phyloP scores from a whole-genome alignment of 2,888 invertebrate species.

The Polietes domitor region DNA sequence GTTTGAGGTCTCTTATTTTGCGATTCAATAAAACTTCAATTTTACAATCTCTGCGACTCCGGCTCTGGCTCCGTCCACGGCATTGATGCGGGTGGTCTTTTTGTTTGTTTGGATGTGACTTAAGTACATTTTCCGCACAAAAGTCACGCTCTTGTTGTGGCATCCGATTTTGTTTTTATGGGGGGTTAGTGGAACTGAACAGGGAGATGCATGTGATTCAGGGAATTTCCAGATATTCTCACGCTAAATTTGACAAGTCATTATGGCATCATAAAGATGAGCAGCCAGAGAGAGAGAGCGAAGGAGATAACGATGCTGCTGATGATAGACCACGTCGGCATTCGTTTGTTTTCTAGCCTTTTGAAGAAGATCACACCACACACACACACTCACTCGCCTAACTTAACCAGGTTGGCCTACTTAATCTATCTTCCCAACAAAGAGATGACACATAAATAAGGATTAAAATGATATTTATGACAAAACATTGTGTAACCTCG shows the following conservation, averaged over 20 bases:
- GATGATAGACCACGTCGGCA: constrained; percentile 23
- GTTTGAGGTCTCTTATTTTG: not conserved
- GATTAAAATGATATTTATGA: constrained; percentile 65
- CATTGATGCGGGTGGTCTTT: constrained; percentile 58
- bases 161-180: not conserved
- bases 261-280: constrained; percentile 17
- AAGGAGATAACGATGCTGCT: constrained; percentile 3
- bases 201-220: not conserved
- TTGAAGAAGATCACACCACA: constrained; percentile 10
- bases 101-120: constrained; percentile 9
- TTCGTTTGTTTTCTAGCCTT: constrained; percentile 39
- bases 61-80: too few relatives aligned
- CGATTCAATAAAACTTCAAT: constrained; percentile 23
- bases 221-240: constrained; percentile 60
- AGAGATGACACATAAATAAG: constrained; percentile 62
- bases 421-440: constrained; percentile 50
- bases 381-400: too few relatives aligned
- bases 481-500: constrained; percentile 62
- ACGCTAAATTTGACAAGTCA: constrained; percentile 54
- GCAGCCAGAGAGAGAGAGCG: constrained; percentile 39
- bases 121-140: constrained; percentile 64
- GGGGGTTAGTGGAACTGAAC: not conserved
- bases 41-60: too few relatives aligned
- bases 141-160: constrained; percentile 56
- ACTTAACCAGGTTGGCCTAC: constrained; percentile 51